Evolutionary conservation across 2,888 invertebrate species (phyloP), one percentile per base, ranked within the genome.

Genomic region (Aricia artaxerxes): DNA sequence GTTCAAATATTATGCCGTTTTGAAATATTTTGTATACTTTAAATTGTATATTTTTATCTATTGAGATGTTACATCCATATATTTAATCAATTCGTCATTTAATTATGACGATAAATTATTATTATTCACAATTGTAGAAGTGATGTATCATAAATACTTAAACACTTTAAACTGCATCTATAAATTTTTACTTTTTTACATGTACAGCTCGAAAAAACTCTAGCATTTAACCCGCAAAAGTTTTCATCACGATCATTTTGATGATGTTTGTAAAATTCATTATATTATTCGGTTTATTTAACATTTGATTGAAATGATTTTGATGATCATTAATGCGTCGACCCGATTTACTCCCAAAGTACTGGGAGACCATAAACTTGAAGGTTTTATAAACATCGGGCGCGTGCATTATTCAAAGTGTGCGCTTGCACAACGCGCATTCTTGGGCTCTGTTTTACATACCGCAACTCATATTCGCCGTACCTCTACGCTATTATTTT

Each of bases 331-430:
- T 24, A n/a, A 61, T 61, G 61, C 61, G 7, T 61, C 60, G 60
- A 60, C 24, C 24, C 61, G 61, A 61, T 61, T 61, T 75, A 31
- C 53, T 75, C 35, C 44, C 76, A 16, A 49, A 76, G 57, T 57
- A 76, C 76, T 31, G n/a, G 57, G 76, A 49, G 76, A 57, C 31
- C 57, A 76, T 76, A 76, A 76, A 57, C 76, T 57, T 61, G 73
- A 60, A 78, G 73, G 75, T 44, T 73, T 73, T 60, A 61, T 44
- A 73, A 78, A 40, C 73, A 76, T 57, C 57, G 16, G 78, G 4
- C 73, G 76, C 85, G 85, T 91, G 88, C 90, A 92, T 92, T 89
- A 92, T 91, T 92, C 92, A 92, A 88, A 85, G 86, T 87, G 88
- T 86, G 85, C 86, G 83, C 86, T 85, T 87, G 85, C 85, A 84